Evolutionary conservation across 2,797 vertebrate genomes (phyloP).

Genomic region (Sebastolobus alascanus): DNA sequence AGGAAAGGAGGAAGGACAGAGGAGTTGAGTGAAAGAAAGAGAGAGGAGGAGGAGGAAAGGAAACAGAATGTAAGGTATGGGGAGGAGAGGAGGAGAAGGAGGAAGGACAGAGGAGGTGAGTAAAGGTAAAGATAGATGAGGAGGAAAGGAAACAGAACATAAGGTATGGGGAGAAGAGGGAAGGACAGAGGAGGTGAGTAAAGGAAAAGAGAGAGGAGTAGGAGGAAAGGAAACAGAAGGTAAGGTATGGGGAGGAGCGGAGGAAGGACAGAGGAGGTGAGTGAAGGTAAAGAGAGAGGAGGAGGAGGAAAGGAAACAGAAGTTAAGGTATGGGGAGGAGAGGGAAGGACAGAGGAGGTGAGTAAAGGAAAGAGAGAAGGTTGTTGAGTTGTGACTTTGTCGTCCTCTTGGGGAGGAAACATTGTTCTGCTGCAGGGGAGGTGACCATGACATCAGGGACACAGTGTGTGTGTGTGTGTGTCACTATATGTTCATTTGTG

Average conservation of each 20-base stretch:
- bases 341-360: background rate
- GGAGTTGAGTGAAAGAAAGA: no score
- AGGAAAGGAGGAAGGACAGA: background rate
- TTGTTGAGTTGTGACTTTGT: constrained; percentile 67
- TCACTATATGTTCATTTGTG: background rate
- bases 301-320: background rate
- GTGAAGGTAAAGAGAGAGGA: background rate
- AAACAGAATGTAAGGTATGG: no score
- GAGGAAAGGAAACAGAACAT: background rate
- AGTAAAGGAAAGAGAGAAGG: constrained; percentile 33
- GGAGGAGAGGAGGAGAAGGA: background rate
- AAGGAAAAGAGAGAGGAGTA: background rate
- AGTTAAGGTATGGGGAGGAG: background rate
- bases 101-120: background rate
- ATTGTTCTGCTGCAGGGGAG: constrained; percentile 68
- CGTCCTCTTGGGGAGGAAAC: constrained; percentile 61
- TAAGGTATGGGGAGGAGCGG: background rate
- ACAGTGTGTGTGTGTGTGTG: no score
- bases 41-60: background rate
- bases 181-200: no score
- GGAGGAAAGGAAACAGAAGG: background rate
- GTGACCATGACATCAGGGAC: constrained; percentile 64
- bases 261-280: background rate
- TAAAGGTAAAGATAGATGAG: background rate
- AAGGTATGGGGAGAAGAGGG: no score